Base-by-base conservation (phyloP, 2,888 invertebrate genomes). In the Palloptera scutellata region DNA sequence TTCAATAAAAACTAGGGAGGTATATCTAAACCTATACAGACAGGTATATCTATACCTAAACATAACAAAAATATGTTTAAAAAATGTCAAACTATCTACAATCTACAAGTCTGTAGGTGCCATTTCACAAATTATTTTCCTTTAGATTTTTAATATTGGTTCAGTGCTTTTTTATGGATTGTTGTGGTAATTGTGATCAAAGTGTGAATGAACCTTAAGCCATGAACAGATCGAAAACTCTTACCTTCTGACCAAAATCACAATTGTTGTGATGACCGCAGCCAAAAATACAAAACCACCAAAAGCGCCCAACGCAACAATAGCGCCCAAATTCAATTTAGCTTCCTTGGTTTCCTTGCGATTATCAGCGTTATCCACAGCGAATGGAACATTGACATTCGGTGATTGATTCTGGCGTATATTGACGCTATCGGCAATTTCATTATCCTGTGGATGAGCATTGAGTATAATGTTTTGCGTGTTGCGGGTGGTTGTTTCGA, bases 241-340 rank as follows among this genome's bases (percentile, higher is more conserved):
- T 78, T 87, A 96, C 96, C 95, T 95, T 86, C 93, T 88, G 63
- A 96, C 91, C 74, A 96, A 87, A 69, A 96, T 93, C 69, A 96
- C 92, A 73, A 95, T 91, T 6, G 95, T 94, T 1, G 95, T 95
- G 74, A 95, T 91, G 72, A 96, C 91, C 40, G 95, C 95, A 11
- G 95, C 92, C 60, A 96, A 87, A 83, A 96, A 93, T 9, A 96
- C 93, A 76, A 96, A 92, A 10, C 92, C 94, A n/a, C 95, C 96
- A 81, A 96, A 95, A 10, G 94, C 94, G 1, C 93, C 95, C 15
- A 96, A 86, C 0, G 95, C 95, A 67, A 96, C 94, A 73, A 96
- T 92, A 8, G 95, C 94, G 64, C 94, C 94, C 67, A 94, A 86
- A 84, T 94, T 95, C 20, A 95, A 86, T 72, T 91, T 90, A 1